A percentile compares a stretch with the other conserved stretches of the same genome.
phyloP scores from a whole-genome alignment of 2,888 invertebrate genomes.

The Scaptomyza parva region DNA sequence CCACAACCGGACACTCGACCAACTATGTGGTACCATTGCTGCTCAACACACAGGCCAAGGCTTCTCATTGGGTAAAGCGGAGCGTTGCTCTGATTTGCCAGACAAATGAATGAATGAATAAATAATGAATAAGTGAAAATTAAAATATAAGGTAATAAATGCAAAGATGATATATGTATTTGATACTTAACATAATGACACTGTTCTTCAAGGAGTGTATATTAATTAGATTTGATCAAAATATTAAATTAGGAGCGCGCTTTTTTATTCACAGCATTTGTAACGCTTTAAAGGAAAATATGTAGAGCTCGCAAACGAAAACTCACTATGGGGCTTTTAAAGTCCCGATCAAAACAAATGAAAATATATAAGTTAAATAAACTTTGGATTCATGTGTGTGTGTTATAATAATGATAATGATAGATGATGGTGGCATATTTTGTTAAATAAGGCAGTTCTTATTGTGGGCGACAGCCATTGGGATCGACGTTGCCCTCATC shows the following conservation, averaged over 20 bases:
- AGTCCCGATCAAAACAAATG: conserved; percentile 13
- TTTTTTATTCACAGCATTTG: conserved; percentile 67
- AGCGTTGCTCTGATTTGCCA: conserved; percentile 92
- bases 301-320: conserved; percentile 16
- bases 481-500: conserved; percentile 54
- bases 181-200: not conserved
- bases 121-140: not conserved
- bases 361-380: conserved; percentile 11
- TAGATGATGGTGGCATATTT: conserved; percentile 7
- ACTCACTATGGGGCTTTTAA: conserved; percentile 28
- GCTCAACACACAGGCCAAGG: conserved; percentile 88
- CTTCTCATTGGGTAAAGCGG: conserved; percentile 91
- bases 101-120: conserved; percentile 66
- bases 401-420: conserved; percentile 9
- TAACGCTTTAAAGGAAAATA: conserved; percentile 45
- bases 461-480: conserved; percentile 75
- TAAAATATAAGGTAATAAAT: not conserved
- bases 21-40: conserved; percentile 92
- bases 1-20: conserved; percentile 93
- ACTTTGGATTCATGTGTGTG: conserved; percentile 36
- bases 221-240: conserved; percentile 45
- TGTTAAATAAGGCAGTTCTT: conserved; percentile 1
- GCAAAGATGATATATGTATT: conserved; percentile 4
- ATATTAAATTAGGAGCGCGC: conserved; percentile 41
- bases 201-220: conserved; percentile 5